A percentile compares a stretch with the other conserved stretches of the same genome.
Conservation (phyloP, 2,797 vertebrate genomes). For the Selene dorsalis region DNA sequence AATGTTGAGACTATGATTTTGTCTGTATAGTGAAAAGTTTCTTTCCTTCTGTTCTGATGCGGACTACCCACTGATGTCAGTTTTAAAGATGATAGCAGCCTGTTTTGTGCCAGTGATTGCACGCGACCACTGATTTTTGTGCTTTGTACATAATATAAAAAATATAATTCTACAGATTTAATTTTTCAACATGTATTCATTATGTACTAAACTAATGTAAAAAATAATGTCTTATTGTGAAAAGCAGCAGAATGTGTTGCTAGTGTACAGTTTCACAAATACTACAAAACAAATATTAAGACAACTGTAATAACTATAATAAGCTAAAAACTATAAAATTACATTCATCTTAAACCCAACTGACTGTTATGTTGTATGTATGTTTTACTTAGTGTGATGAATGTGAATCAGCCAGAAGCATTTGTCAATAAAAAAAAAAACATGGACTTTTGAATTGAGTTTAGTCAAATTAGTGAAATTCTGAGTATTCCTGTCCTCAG, state of each 20-base stretch:
- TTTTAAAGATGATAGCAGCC: neutral
- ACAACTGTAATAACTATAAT: no score
- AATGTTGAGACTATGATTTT: neutral
- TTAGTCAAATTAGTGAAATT: slow-evolving; percentile 18
- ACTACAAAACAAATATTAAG: no score
- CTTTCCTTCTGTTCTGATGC: neutral
- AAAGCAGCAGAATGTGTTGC: neutral
- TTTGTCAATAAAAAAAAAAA: slow-evolving; percentile 11
- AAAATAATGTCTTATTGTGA: neutral
- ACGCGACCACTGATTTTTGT: no score
- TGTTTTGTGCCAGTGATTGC: neutral
- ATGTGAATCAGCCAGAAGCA: neutral
- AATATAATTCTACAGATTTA: neutral
- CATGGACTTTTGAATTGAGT: neutral
- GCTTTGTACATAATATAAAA: neutral
- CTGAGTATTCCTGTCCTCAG: slow-evolving; percentile 29
- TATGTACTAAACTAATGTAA: no score
- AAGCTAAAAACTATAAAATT: neutral
- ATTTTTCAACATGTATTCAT: neutral
- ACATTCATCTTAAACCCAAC: neutral
- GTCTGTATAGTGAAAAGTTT: neutral
- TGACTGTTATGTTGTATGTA: neutral
- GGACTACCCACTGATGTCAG: neutral
- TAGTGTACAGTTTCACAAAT: neutral
- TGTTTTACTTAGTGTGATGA: neutral